Conservation (phyloP, 2,888 invertebrate genomes). For the Mactromeris polynyma region DNA sequence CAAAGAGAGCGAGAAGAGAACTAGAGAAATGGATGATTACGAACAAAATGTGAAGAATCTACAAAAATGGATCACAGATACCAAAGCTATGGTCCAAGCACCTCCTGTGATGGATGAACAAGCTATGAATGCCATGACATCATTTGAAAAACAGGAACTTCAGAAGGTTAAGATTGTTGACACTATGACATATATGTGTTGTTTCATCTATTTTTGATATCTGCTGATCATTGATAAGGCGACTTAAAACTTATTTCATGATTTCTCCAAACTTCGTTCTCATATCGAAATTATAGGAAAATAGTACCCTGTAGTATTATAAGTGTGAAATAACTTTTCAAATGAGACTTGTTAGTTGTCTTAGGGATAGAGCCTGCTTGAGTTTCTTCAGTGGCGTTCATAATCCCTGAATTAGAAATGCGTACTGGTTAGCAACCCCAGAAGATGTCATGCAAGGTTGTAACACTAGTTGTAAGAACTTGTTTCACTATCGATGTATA, state of each 20-base stretch:
- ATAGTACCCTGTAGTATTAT: background rate
- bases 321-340: too few relatives aligned
- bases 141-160: constrained; percentile 74
- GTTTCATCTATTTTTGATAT: background rate
- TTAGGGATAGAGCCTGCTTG: too few relatives aligned
- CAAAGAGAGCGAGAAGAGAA: constrained; percentile 81
- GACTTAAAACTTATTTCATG: background rate
- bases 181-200: background rate
- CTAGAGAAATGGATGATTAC: constrained; percentile 81
- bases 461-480: too few relatives aligned
- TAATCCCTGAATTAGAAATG: too few relatives aligned
- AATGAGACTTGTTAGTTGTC: too few relatives aligned
- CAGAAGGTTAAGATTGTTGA: constrained; percentile 73
- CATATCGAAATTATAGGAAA: background rate
- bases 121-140: constrained; percentile 55
- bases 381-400: too few relatives aligned
- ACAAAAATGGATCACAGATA: constrained; percentile 83
- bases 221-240: background rate
- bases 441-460: too few relatives aligned
- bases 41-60: constrained; percentile 79
- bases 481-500: too few relatives aligned
- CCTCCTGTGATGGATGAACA: constrained; percentile 56
- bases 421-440: too few relatives aligned
- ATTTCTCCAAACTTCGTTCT: background rate
- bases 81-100: constrained; percentile 75